Evolutionary conservation across 2,797 vertebrate species (phyloP).

Genomic region (Paratrypauchen microcephalus): DNA sequence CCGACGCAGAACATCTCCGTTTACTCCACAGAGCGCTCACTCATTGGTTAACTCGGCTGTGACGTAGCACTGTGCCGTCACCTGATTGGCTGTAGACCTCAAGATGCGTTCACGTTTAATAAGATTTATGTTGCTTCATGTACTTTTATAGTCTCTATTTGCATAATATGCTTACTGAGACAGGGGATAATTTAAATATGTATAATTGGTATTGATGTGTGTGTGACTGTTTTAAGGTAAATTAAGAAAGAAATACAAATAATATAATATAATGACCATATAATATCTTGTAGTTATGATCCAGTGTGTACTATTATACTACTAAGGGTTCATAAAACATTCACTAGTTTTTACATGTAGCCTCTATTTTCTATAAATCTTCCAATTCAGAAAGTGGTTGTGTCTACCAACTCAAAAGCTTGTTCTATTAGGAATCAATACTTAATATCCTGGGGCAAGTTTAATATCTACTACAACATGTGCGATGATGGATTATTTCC

Average conservation of each 20-base stretch:
- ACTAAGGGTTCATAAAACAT: too few species aligned
- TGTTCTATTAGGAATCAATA: conserved; percentile 27
- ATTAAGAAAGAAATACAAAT: too few species aligned
- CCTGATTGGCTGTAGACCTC: conserved; percentile 43
- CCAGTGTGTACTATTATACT: too few species aligned
- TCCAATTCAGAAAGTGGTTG: neutral
- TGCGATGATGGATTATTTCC: conserved; percentile 29
- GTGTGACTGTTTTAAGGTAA: neutral
- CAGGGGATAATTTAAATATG: neutral
- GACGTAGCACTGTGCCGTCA: conserved; percentile 27
- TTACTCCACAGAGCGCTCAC: conserved; percentile 40
- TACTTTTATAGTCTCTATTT: neutral
- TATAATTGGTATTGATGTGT: neutral
- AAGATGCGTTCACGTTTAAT: conserved; percentile 16
- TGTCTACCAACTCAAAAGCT: neutral
- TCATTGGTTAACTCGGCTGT: conserved; percentile 54
- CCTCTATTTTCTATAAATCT: too few species aligned
- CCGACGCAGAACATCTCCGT: conserved; percentile 41
- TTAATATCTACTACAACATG: neutral
- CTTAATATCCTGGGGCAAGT: conserved; percentile 7
- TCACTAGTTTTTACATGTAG: too few species aligned
- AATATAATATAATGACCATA: too few species aligned
- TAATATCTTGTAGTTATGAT: too few species aligned
- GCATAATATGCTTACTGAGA: neutral
- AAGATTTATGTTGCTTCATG: neutral